Percentiles rank a stretch among this genome's conserved stretches.
Evolutionary conservation across 2,888 invertebrate genomes (phyloP).

Genomic region (Cheilosia scutellata): DNA sequence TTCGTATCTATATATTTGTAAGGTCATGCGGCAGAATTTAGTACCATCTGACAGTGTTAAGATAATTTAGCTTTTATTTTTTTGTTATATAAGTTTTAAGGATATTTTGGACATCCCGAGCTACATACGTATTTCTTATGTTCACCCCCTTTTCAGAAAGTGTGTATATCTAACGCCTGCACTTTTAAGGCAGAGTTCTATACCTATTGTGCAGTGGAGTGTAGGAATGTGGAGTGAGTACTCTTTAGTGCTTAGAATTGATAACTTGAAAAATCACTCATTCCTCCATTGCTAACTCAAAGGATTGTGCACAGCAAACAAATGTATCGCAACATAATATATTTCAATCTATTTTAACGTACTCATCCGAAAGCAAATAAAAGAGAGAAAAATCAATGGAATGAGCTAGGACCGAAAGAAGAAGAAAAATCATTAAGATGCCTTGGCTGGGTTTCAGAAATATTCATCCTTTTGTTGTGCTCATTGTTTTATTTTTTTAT

Average conservation of each 20-base stretch:
- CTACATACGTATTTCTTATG: no score
- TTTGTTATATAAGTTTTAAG: no score
- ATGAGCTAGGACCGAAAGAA: slow-evolving; percentile 54
- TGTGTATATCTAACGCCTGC: no score
- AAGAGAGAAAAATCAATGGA: slow-evolving; percentile 34
- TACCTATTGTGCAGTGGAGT: no score
- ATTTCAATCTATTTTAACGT: slow-evolving; percentile 56
- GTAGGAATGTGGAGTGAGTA: no score
- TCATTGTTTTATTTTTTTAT: slow-evolving; percentile 38
- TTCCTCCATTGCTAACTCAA: slow-evolving; percentile 1
- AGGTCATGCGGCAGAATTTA: no score
- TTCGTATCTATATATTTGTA: no score
- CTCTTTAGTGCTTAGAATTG: background rate
- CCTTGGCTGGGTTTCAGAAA: slow-evolving; percentile 64
- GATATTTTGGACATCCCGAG: no score
- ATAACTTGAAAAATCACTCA: slow-evolving; percentile 21
- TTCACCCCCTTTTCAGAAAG: no score
- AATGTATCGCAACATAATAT: slow-evolving; percentile 67
- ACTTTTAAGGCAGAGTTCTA: no score
- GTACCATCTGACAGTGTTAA: no score
- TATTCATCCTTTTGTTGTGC: slow-evolving; percentile 66
- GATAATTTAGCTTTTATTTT: no score
- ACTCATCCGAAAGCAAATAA: slow-evolving; percentile 62
- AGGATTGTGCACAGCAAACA: slow-evolving; percentile 35
- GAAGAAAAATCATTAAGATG: slow-evolving; percentile 73